Evolutionary conservation across 1,140 invertebrate genomes (phyloP), one percentile per base, ranked within the genome.

Genomic region (Zaprionus ghesquierei): DNA sequence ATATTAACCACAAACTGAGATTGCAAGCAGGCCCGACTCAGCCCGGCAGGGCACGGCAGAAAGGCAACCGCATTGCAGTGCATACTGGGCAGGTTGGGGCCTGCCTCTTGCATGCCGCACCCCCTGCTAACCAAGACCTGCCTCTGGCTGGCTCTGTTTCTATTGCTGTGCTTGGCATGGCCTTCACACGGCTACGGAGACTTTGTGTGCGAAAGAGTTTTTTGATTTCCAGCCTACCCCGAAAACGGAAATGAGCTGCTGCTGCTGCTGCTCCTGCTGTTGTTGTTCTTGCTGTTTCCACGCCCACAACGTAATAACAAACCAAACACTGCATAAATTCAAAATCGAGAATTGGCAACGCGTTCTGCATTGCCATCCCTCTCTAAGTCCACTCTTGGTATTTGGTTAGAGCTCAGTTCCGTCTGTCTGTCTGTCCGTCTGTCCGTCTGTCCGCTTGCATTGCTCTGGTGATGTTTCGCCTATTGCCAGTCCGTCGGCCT

Each of bases 1-100:
- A 87, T 87, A 81, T 89, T 89, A 87, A 87, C 82, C 82, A 77
- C 82, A 87, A 87, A 87, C 82, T 87, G 82, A 89, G 82, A 87
- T 87, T 89, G 82, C 76, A 79, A 70, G 68, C 63, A 72, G 60
- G 6, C 18, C 10, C 41, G 23, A 38, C 35, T 38, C 35, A 8
- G 22, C 15, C 15, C 51, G 8, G 51, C 35, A 53, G 33, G 50
- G 23, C 31, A 59, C 49, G 49, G 8, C 38, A 51, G 46, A 33
- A 20, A 23, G 44, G 58, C 64, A 38, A 31, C 23, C 49, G 23
- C 58, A 50, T 41, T 56, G 71, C 66, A 69, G 59, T 69, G 77
- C 65, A 84, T 56, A 55, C 72, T 69, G 69, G 69, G 66, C 75
- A 60, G 61, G 41, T 38, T 70, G 61, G 60, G 63, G 46, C 29